Evolutionary conservation across 2,797 vertebrate species (phyloP), one percentile per base, ranked within the genome.

Genomic region (Aeoliscus strigatus): DNA sequence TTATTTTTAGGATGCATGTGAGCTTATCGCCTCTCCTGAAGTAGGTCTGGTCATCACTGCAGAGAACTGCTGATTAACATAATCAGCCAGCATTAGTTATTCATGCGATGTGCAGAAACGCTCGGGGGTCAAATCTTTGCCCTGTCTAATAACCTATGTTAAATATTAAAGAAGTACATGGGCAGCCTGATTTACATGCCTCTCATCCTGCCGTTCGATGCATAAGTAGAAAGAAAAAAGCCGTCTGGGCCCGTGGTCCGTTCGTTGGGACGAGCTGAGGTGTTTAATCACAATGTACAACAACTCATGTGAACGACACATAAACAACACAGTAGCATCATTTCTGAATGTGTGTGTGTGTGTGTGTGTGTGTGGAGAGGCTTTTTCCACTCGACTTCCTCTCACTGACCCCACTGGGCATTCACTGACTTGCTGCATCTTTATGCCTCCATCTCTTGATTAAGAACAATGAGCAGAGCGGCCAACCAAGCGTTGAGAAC

Each of bases 121-220:
- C 87, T 86, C 41, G 75, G 83, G 87, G 87, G 87, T 87, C 84
- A 85, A 82, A 82, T 76, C 82, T 85, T 83, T 86, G 76, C 84
- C 84, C 87, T 68, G 82, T 86, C 87, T 88, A 89, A 88, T 90
- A 90, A 87, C 85, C 83, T 87, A 86, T 86, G 86, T 89, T 89
- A 88, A 89, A 90, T 89, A 88, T 89, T 87, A 86, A 90, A 88
- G 84, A 79, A 85, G 86, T 74, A 88, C 80, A 85, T 80, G 85
- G 79, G 68, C 80, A 80, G 72, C 55, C 84, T 84, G 86, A 88
- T 87, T 89, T 86, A 85, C 85, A 87, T 86, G 79, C 76, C 78
- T 85, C 78, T 82, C 81, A 82, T 82, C 81, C 77, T 68, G 81
- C 76, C 77, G 78, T 80, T 69, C 69, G 76, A 80, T 78, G 81